Evolutionary conservation across 1,140 invertebrate species (phyloP), one percentile per base, ranked within the genome.

Genomic region (Geopemphigus sp.): DNA sequence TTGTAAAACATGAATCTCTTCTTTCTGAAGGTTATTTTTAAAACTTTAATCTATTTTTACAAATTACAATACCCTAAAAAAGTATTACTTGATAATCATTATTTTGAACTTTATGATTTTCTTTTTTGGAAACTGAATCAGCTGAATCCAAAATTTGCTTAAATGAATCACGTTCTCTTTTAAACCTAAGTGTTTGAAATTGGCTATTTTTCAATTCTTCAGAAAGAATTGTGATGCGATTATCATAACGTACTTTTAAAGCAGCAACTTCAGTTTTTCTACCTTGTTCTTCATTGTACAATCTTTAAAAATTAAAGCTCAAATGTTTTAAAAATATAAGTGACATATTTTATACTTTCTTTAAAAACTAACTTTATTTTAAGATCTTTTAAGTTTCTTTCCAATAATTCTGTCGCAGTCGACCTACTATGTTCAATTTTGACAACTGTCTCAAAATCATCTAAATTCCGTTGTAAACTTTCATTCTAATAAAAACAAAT

Each of bases 141-240:
- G 94, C 93, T 22, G 90, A 90, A 83, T 96, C 94, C 45, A 96
- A 84, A 91, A 97, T 95, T 84, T 96, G 94, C 82, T 95, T 94
- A 83, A 95, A 96, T 45, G 92, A 93, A 84, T 97, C 94, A 57
- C 94, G 89, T 86, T 98, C 95, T 80, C 92, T 88, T 84, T 95
- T 94, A 84, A 97, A 94, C 83, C 93, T 89, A 2, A 89, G 87
- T 15, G 91, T 84, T 86, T 95, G 92, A 80, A 90, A 90, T 85
- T 97, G 93, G 82, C 96, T 88, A 1, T 92, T 90, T 80, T 93
- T 92, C 17, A 97, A 89, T 86, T 98, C 96, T 80, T 94, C 93
- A 81, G 91, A 90, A 83, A 98, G 91, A 19, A 93, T 89, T 63
- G 92, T 91, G 83, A 97, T 89, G 84, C 95, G 91, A 78, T 92